Percentiles rank a stretch among this genome's conserved stretches.
These are phyloP conservation scores for Rissa tridactyla DNA, from an alignment of 2,113 vertebrate species.

Conservation along the genomic window DNA sequence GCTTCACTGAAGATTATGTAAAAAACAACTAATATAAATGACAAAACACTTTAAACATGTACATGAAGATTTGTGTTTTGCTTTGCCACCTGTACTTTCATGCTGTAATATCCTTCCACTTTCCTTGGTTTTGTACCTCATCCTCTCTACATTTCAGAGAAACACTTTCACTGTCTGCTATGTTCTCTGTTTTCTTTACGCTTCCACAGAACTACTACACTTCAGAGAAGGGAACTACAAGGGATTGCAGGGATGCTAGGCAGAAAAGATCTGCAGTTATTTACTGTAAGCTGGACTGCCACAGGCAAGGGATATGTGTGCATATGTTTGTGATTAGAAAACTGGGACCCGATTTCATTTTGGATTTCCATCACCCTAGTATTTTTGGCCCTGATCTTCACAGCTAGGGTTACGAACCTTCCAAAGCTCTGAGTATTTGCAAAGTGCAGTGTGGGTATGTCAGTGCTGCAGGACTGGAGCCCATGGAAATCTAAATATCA, in stretches of 20 bases:
- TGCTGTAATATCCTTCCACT: not conserved
- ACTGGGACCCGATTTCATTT: not conserved
- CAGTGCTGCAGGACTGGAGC: not conserved
- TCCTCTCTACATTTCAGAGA: not conserved
- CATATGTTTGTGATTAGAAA: not conserved
- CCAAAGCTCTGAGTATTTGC: accelerated
- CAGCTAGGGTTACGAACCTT: not conserved
- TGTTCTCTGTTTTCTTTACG: not conserved
- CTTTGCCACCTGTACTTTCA: not conserved
- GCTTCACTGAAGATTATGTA: not conserved
- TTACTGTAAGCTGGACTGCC: not conserved
- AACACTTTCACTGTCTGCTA: accelerated
- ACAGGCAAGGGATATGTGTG: not conserved
- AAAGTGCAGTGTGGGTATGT: not conserved
- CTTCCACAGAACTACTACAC: not conserved
- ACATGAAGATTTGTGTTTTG: not conserved
- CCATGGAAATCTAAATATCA: not conserved
- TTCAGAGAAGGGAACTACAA: not conserved
- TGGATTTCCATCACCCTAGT: not conserved
- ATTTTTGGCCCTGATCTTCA: not conserved
- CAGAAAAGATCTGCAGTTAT: not conserved
- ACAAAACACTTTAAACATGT: not conserved
- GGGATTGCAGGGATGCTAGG: accelerated
- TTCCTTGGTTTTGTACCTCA: not conserved
- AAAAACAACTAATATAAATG: not conserved